These are phyloP conservation scores for Triops cancriformis DNA, from an alignment of 1,140 invertebrate species.

Conservation along the genomic window DNA sequence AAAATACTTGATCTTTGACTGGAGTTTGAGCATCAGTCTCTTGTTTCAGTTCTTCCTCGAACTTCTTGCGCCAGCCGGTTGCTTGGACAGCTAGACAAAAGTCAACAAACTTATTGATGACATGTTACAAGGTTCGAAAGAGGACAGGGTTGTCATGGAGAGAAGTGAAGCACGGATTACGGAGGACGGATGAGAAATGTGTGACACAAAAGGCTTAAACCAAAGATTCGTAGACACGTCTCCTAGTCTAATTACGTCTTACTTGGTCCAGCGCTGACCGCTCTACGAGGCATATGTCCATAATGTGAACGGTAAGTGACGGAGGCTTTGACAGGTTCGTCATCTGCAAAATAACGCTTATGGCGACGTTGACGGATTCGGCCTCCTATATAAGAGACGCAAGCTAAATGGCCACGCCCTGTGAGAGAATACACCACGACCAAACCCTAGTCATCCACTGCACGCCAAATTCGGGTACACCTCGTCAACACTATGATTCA, in stretches of 20 bases:
- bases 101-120: background rate
- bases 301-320: conserved; percentile 19
- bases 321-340: conserved; percentile 3
- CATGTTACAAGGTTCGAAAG: too few species aligned
- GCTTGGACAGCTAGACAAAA: background rate
- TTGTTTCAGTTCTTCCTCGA: background rate
- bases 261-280: conserved; percentile 19
- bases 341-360: conserved; percentile 15
- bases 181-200: background rate
- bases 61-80: background rate
- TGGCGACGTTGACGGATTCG: background rate
- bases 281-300: conserved; percentile 15
- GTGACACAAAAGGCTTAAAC: background rate
- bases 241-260: background rate
- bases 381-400: conserved; percentile 11
- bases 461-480: background rate
- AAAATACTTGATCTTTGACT: background rate
- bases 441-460: background rate
- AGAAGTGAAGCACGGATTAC: too few species aligned
- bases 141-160: too few species aligned
- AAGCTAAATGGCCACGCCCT: conserved; percentile 21
- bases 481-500: background rate
- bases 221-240: background rate
- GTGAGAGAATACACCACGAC: background rate
- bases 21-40: background rate